Base-by-base conservation (phyloP, 2,888 invertebrate species). In the Amblyteles armatorius region DNA sequence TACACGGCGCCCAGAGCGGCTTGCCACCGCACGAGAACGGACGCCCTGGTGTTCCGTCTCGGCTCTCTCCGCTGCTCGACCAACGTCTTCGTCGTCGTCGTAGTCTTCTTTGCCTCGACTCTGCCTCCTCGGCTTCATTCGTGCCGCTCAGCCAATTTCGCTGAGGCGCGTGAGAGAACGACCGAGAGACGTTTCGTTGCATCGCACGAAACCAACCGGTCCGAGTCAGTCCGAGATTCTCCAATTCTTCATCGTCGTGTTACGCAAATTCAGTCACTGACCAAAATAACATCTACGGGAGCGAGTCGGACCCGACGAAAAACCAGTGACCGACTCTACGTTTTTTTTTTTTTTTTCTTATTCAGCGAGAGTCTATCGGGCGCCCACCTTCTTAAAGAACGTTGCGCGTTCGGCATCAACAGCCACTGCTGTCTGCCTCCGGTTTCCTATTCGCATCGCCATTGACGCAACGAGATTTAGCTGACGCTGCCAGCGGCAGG, bases 201-300 rank as follows among this genome's bases (percentile, higher is more conserved):
- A 48, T 60, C 69, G 48, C 33, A 48, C 48, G 19, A 16, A 52
- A 72, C 52, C 65, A 52, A 77, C 77, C 63, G 36, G 40, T 57
- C 68, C 69, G 79, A 77, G 65, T 29, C 29, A 55, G 13, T 40
- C 13, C 16, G 52, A 67, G 9, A 33, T 78, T 77, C 13, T 74
- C 63, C 68, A 50, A 77, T 63, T 84, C 67, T 69, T 82, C 80
- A 68, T 84, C 79, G 67, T 79, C 77, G 82, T 84, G 91, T 93
- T 93, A 92, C 93, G 92, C 92, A 93, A 93, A 92, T 89, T 90
- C 90, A 92, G 92, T 92, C 92, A 92, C 90, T 90, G 92, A 92
- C 92, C 89, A 92, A 93, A 93, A 93, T 93, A 93, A 92, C 90
- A 88, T 88, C 77, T 55, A 71, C 60, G 79, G 57, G 74, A 76